Evolutionary conservation across 2,888 invertebrate species (phyloP).

Genomic region (Agrilus biguttatus): DNA sequence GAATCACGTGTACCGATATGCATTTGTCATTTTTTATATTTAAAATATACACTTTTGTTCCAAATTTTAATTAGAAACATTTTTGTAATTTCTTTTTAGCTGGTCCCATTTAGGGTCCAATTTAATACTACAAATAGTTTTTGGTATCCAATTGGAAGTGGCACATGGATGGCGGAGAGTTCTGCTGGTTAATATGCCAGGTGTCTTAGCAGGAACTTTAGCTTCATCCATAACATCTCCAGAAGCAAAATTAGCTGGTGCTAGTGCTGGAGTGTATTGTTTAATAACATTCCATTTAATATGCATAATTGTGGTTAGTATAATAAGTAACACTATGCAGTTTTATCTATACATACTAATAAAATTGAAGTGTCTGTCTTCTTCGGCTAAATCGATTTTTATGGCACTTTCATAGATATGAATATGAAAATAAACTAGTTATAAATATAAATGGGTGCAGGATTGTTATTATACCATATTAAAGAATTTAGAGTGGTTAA

Average conservation of each 20-base stretch:
- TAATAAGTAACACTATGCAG: neutral
- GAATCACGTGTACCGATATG: no score
- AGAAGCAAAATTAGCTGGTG: constrained; percentile 71
- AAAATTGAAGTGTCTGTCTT: no score
- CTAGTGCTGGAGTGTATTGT: constrained; percentile 90
- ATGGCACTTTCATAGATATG: no score
- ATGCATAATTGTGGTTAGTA: constrained; percentile 68
- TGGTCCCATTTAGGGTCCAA: constrained; percentile 80
- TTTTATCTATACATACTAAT: neutral
- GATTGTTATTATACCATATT: no score
- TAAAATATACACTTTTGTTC: no score
- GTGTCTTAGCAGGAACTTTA: constrained; percentile 72
- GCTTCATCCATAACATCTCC: constrained; percentile 71
- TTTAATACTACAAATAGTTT: constrained; percentile 75
- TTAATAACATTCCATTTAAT: constrained; percentile 86
- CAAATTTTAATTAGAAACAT: no score
- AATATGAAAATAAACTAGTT: no score
- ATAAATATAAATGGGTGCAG: no score
- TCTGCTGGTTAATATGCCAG: constrained; percentile 63
- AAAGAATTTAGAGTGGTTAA: no score
- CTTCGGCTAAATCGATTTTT: no score
- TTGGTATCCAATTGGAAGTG: constrained; percentile 91
- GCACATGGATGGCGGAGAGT: constrained; percentile 94
- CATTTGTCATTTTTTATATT: no score
- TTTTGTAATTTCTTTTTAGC: constrained; percentile 31